Evolutionary conservation across 2,888 invertebrate species (phyloP), one percentile per base, ranked within the genome.

Genomic region (Sinopyrophorus schimmeli): DNA sequence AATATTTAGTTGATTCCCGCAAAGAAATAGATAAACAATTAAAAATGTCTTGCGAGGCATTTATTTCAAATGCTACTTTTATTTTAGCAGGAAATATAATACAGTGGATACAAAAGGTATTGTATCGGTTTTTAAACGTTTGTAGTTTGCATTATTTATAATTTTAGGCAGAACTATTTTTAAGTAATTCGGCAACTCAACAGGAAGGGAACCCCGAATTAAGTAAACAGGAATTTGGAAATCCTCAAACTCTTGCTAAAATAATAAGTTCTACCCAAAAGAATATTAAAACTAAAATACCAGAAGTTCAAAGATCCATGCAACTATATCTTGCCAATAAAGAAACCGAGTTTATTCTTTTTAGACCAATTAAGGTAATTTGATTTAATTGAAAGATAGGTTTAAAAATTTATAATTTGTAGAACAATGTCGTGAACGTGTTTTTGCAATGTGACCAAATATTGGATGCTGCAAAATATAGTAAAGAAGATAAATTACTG

Each of bases 261-360:
- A 77, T 86, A 7, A 84, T 94, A 11, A 81, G 83, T 51, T 90
- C 89, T 61, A 83, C 89, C 0, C 85, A 92, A 68, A 82, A 86
- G 47, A 77, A 84, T 30, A 86, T 97, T 44, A 92, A 91, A 70
- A 78, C 82, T 0, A 85, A 87, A 59, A 78, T 96, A 20, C 87
- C 93, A 0, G 78, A 80, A 3, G 74, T 97, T 9, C 92, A 94
- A 67, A 80, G 89, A 3, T 89, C 91, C 7, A 94, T 98, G 93
- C 87, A 92, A 57, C 80, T 99, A 1, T 99, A 99, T 72, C 78
- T 99, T 40, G 92, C 97, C 7, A 98, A 97, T 72, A 84, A 88
- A 58, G 98, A 99, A 71, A 98, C 98, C 0, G 98, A 99, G 72
- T 92, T 93, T 62, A 97, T 99, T 64, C 79, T 99, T 5, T 95